A percentile compares a stretch with the other conserved stretches of the same genome.
These are phyloP conservation scores for Hippopotamyrus pictus DNA, from an alignment of 2,797 vertebrate genomes.

Conservation along the genomic window DNA sequence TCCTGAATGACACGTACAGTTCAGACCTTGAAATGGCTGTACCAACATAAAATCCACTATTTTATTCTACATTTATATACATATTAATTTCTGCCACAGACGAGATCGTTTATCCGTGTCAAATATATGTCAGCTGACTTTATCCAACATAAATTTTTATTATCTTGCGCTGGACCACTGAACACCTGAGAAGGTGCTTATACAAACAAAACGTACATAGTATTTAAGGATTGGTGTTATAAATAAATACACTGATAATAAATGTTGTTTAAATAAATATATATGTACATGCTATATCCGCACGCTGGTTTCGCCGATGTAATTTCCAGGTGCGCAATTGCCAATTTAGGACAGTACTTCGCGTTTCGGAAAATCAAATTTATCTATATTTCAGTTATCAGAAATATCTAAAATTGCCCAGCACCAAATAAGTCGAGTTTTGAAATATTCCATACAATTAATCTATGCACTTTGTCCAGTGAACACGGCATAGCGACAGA, in stretches of 20 bases:
- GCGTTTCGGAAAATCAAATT: background rate
- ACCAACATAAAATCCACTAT: background rate
- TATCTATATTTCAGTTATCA: background rate
- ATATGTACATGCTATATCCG: background rate
- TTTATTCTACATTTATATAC: background rate
- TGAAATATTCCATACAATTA: background rate
- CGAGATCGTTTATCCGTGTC: background rate
- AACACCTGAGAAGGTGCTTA: background rate
- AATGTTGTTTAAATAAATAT: background rate
- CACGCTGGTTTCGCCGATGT: background rate
- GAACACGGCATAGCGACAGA: background rate
- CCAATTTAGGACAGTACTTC: background rate
- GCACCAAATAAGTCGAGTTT: background rate
- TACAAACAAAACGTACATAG: background rate
- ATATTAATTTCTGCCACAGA: background rate
- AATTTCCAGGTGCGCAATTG: conserved; percentile 10
- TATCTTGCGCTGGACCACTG: background rate
- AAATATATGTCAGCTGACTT: background rate
- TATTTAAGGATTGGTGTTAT: background rate
- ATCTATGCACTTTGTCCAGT: background rate
- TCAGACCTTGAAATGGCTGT: background rate
- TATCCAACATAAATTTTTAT: background rate
- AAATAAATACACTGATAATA: background rate
- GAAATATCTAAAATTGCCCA: background rate
- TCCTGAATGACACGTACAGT: background rate